These are phyloP conservation scores for Spondyliosoma cantharus DNA, from an alignment of 2,797 vertebrate species.

Conservation along the genomic window DNA sequence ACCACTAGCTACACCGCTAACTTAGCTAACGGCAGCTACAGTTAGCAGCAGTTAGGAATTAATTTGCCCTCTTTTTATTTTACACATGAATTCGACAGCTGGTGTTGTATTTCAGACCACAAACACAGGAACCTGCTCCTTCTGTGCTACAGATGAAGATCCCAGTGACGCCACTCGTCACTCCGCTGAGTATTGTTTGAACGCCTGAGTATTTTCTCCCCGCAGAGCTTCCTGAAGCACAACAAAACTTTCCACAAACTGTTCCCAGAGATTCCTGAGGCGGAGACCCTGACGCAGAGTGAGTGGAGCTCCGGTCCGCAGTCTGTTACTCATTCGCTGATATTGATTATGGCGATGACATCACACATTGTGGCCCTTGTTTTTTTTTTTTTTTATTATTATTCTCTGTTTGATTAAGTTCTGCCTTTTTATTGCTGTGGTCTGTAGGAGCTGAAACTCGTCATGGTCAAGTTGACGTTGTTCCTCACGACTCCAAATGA, in stretches of 20 bases:
- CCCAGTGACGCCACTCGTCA: no score
- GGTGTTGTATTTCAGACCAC: no score
- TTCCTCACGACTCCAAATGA: neutral
- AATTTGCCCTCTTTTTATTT: no score
- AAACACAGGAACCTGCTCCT: no score
- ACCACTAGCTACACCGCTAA: no score
- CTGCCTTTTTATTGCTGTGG: conserved; percentile 7
- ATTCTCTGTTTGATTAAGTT: conserved; percentile 35
- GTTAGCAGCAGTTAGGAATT: no score
- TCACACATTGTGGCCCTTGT: conserved; percentile 23
- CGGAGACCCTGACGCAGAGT: conserved; percentile 81
- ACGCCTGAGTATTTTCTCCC: neutral
- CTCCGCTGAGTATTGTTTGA: neutral
- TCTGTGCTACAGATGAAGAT: neutral
- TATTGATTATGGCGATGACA: conserved; percentile 53
- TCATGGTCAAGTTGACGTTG: conserved; percentile 12
- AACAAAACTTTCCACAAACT: conserved; percentile 84
- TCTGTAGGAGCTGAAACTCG: conserved; percentile 5
- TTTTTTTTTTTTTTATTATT: no score
- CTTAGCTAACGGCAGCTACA: no score
- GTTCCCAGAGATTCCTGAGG: conserved; percentile 82
- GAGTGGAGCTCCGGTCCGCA: conserved; percentile 61
- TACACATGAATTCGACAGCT: no score
- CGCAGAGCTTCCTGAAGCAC: conserved; percentile 75
- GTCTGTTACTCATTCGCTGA: conserved; percentile 38